Evolutionary conservation across 2,797 vertebrate species (phyloP), one percentile per base, ranked within the genome.

Genomic region (Neosilurus mollespiculum): DNA sequence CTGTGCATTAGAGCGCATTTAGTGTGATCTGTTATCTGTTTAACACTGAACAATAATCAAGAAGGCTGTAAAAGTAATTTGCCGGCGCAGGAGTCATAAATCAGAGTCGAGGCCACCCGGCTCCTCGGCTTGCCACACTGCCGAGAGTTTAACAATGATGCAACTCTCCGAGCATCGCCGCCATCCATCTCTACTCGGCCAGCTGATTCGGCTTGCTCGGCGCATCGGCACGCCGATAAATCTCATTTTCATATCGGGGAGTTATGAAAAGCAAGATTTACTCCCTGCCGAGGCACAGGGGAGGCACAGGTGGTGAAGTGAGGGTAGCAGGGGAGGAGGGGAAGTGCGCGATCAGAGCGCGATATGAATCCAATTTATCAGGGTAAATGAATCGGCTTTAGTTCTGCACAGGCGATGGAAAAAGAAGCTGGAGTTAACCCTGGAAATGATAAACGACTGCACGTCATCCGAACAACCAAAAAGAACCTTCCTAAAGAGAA

Each of bases 31-130:
- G 88, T 89, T 88, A 89, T 90, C 89, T 88, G 84, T 90, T 91
- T 89, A 88, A 89, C 88, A 86, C 86, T 34, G 83, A 81, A 87
- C 87, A 88, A 90, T 89, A 90, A 90, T 90, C 88, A 89, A 84
- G 87, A 66, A 86, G 86, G 85, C 87, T 82, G 88, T 89, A 88
- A 89, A 89, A 89, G 89, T 86, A 86, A 88, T 89, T 90, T 90
- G 88, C 88, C 85, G 79, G 83, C 82, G 61, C 71, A 87, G 85
- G 59, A 51, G 78, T 54, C 79, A 85, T 91, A 90, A 89, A 91
- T 90, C 89, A 89, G 80, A 43, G 71, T 22, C 26, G 77, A 70
- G 54, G 83, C 72, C 51, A 43, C 83, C 58, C 78, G 61, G 66
- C 69, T 81, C 56, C 26, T 4, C 26, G 70, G 69, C n/a, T 58